phyloP scores from a whole-genome alignment of 2,888 invertebrate species.

The Apodemia duryi region DNA sequence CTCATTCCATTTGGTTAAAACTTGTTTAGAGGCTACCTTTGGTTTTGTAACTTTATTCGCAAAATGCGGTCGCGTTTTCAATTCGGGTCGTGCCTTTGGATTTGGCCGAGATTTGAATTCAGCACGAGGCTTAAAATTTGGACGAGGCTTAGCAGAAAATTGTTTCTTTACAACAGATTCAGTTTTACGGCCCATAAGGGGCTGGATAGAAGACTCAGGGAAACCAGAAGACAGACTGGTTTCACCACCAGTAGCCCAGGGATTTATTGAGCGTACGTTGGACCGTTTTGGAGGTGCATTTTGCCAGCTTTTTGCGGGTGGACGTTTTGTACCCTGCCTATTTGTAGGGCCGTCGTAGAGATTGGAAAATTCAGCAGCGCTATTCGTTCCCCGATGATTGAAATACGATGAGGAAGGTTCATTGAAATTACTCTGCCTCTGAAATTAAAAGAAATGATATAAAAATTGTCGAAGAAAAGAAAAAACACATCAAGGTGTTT shows the following conservation, averaged over 20 bases:
- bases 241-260: neutral
- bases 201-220: neutral
- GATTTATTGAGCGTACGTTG: neutral
- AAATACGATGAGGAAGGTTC: neutral
- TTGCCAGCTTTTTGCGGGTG: constrained; percentile 1
- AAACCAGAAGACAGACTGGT: neutral
- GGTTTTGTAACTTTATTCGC: constrained; percentile 2
- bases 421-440: constrained; percentile 6
- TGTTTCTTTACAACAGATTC: neutral
- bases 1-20: neutral
- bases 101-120: neutral
- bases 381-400: neutral
- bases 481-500: neutral
- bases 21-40: neutral
- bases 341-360: neutral
- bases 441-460: constrained; percentile 6
- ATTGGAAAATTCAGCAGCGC: neutral
- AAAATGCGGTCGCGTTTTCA: neutral
- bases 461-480: neutral
- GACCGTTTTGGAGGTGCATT: neutral
- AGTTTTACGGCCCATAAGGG: neutral
- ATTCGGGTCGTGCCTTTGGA: neutral
- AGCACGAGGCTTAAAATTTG: neutral
- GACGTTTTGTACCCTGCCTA: constrained; percentile 7
- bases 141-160: neutral